Evolutionary conservation across 23 tunicate species (phyloP).

Genomic region (Ascidia mentula): DNA sequence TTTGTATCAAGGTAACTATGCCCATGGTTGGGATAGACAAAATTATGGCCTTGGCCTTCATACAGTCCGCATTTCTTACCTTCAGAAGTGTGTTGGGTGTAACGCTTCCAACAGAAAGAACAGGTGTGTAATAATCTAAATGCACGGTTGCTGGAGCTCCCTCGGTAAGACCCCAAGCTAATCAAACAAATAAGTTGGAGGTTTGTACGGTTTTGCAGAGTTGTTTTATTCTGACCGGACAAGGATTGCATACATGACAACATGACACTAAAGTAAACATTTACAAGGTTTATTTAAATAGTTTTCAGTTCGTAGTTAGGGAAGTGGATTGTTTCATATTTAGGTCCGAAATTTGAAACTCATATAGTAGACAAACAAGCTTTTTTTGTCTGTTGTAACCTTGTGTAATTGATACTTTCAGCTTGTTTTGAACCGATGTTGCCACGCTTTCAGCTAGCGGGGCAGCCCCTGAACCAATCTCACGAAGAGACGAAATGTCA

Average conservation of each 20-base stretch:
- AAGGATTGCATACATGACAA: too few species aligned
- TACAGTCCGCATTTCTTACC: too few species aligned
- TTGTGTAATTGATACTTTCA: slow-evolving; percentile 14
- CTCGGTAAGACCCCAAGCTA: slow-evolving; percentile 49
- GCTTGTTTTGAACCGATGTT: neutral
- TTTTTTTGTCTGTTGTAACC: neutral
- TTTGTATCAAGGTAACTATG: too few species aligned
- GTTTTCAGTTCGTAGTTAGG: too few species aligned
- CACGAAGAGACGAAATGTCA: slow-evolving; percentile 37
- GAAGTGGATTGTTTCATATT: too few species aligned
- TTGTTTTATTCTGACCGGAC: too few species aligned
- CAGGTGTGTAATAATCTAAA: neutral
- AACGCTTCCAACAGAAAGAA: slow-evolving; percentile 8
- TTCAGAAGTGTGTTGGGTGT: slow-evolving; percentile 26
- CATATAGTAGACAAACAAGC: neutral
- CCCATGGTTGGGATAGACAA: too few species aligned
- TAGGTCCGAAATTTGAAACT: neutral
- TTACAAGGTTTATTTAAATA: too few species aligned
- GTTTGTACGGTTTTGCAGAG: too few species aligned
- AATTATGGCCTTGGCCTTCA: too few species aligned
- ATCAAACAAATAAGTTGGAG: too few species aligned
- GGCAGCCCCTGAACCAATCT: slow-evolving; percentile 36
- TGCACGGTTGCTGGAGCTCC: neutral
- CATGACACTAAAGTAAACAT: too few species aligned
- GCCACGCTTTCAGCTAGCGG: slow-evolving; percentile 32